Percentiles rank a stretch among this genome's conserved stretches.
Evolutionary conservation across 2,888 invertebrate species (phyloP).

Genomic region (Plusia festucae): DNA sequence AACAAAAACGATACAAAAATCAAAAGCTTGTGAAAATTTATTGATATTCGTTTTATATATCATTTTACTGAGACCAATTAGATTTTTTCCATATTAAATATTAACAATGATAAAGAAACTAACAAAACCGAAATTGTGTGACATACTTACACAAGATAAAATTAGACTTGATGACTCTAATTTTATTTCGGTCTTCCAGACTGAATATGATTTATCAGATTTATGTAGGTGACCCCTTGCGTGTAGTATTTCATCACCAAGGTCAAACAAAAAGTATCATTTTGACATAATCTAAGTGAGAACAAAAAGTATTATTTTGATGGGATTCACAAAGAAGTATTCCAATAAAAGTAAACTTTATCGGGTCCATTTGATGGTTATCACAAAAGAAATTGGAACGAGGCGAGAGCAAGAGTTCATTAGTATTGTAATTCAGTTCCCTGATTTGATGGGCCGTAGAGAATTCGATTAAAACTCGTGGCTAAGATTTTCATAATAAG

Average conservation of each 20-base stretch:
- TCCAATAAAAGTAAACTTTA: conserved; percentile 43
- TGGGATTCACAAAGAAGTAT: conserved; percentile 19
- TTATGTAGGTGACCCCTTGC: conserved; percentile 49
- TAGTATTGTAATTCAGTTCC: conserved; percentile 76
- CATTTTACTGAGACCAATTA: neutral
- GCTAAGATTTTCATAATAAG: conserved; percentile 64
- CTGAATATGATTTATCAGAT: conserved; percentile 58
- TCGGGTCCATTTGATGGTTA: conserved; percentile 65
- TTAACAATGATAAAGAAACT: neutral
- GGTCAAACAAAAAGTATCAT: conserved; percentile 43
- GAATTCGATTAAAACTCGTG: conserved; percentile 73
- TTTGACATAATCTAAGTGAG: conserved; percentile 7
- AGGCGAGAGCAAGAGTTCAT: conserved; percentile 67
- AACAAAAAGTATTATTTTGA: conserved; percentile 1
- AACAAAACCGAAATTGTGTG: conserved; percentile 25
- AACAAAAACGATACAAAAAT: no score
- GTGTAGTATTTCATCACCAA: conserved; percentile 43
- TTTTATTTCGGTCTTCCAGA: conserved; percentile 52
- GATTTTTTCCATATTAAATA: neutral
- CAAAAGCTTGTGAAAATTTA: no score
- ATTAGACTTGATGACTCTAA: no score
- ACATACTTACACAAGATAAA: conserved; percentile 48
- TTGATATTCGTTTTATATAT: no score
- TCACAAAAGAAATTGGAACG: conserved; percentile 66
- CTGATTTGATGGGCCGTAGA: conserved; percentile 66